Evolutionary conservation across 1,140 invertebrate genomes (phyloP), one percentile per base, ranked within the genome.

Genomic region (Aradophagus sp.): DNA sequence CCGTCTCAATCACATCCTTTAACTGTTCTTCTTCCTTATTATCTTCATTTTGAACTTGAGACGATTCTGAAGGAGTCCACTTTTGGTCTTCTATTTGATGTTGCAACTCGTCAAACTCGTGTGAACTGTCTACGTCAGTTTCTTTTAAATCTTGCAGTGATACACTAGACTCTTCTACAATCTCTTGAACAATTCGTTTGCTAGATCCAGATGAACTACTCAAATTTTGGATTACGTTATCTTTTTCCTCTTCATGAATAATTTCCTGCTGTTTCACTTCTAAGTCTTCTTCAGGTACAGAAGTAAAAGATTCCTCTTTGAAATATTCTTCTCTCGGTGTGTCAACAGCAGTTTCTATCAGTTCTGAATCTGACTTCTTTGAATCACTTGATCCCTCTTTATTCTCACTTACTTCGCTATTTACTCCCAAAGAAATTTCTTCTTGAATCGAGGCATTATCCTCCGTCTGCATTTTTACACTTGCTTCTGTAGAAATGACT

Each of bases 41-140:
- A 29, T 53, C 8, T 63, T 10, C n/a, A 31, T 38, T 15, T 47
- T 77, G 39, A 1, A 16, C 1, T 2, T 38, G 27, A 29, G 82
- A 80, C 0, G 80, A 81, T 47, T 80, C 70, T 5, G 74, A 83
- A 50, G 58, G 45, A 1, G 59, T 74, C 75, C 68, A 80, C 8
- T 81, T 66, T 14, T 80, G 66, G 8, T 63, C 48, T 1, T 26
- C 44, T 47, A 5, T 42, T n/a, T n/a, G n/a, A 13, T 50, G 23
- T 27, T 62, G 56, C 5, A 48, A 50, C 6, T 3, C 13, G 23
- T 77, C 50, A 14, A 65, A 63, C 32, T 67, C 65, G 4, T 42
- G 31, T 1, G 17, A 38, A 45, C 44, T 73, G 17, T 77, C 69
- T 19, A 72, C 63, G 11, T 75, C 61, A 0, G 59, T 69, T 63